Evolutionary conservation across 2,797 vertebrate species (phyloP).

Genomic region (Tragelaphus eurycerus): DNA sequence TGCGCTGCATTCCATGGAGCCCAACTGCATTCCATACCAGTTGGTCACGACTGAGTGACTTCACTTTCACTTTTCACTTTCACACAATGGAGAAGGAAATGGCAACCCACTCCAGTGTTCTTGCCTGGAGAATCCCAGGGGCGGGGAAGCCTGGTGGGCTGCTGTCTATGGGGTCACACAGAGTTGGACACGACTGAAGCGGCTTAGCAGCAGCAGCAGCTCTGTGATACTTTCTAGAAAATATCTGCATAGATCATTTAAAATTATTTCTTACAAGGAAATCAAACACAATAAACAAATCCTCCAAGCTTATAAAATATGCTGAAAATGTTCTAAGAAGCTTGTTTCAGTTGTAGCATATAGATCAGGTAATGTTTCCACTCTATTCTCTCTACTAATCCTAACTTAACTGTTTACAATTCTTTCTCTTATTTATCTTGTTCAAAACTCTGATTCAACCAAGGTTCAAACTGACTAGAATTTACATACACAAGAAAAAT

Average conservation of each 20-base stretch:
- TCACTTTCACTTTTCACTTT: no score
- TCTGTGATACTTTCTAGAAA: background rate
- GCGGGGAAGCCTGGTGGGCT: no score
- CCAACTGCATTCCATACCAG: no score
- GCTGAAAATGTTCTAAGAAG: background rate
- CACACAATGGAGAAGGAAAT: no score
- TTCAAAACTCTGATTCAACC: background rate
- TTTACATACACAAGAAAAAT: background rate
- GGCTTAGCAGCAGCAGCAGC: no score
- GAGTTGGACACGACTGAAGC: no score
- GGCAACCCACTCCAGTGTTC: no score
- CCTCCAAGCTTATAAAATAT: background rate
- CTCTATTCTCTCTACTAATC: background rate
- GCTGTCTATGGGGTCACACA: no score
- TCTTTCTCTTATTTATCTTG: background rate
- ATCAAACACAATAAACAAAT: background rate
- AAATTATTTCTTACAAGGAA: background rate
- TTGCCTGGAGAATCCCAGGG: no score
- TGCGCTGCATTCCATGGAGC: no score
- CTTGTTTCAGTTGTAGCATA: background rate
- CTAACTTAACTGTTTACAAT: background rate
- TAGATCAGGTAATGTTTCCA: slow-evolving; percentile 7
- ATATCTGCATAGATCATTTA: background rate
- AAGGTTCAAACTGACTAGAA: background rate
- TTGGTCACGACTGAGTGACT: no score